These are phyloP conservation scores for Aramus guarauna DNA, from an alignment of 2,113 vertebrate genomes.

Conservation along the genomic window DNA sequence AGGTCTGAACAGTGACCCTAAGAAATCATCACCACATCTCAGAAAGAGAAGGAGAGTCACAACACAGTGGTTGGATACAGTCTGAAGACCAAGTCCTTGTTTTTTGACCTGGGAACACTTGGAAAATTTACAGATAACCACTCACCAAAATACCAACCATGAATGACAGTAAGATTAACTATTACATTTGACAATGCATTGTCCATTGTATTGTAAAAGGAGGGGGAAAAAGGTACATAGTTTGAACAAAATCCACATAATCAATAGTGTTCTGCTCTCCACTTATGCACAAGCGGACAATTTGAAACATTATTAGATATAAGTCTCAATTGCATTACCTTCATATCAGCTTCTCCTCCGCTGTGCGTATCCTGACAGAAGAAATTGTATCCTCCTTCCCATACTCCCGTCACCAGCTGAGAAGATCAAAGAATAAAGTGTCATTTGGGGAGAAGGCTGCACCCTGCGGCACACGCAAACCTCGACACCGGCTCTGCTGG, in stretches of 20 bases:
- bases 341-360: conserved; percentile 84
- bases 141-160: background rate
- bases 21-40: background rate
- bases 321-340: conserved; percentile 69
- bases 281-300: background rate
- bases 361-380: conserved; percentile 92
- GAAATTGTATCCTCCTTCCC: conserved; percentile 88
- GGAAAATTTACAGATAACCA: background rate
- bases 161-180: background rate
- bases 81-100: background rate
- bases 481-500: background rate
- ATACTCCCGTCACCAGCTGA: conserved; percentile 85
- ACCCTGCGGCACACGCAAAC: background rate
- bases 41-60: background rate
- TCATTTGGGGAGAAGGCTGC: background rate
- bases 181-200: background rate
- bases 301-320: background rate
- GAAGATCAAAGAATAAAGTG: background rate
- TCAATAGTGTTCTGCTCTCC: background rate
- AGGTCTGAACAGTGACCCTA: background rate
- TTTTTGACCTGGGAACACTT: background rate
- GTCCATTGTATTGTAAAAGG: background rate
- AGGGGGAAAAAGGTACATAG: background rate
- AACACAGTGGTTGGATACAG: background rate
- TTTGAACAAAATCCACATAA: background rate